Conservation (phyloP, 2,797 vertebrate genomes). For the Dermochelys coriacea region DNA sequence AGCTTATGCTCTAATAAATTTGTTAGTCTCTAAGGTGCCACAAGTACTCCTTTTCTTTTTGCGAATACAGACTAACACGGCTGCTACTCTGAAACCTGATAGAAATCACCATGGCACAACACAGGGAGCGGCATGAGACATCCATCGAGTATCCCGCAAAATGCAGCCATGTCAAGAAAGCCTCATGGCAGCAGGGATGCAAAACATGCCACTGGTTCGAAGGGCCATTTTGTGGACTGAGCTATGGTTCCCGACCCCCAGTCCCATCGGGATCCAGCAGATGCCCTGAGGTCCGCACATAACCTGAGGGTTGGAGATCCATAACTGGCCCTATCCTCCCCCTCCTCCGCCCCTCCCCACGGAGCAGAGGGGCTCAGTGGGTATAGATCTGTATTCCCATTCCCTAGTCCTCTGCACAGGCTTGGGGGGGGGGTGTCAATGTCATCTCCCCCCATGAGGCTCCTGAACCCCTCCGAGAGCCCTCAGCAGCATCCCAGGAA, state of each 20-base stretch:
- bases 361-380: too few relatives aligned
- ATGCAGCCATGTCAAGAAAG: not conserved
- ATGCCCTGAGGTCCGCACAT: not conserved
- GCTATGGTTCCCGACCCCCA: not conserved
- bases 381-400: not conserved
- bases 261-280: not conserved
- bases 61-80: too few relatives aligned
- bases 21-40: too few relatives aligned
- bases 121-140: not conserved
- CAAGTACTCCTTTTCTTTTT: too few relatives aligned
- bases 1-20: too few relatives aligned
- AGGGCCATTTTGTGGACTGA: not conserved
- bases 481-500: not conserved
- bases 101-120: not conserved
- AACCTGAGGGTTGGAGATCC: not conserved
- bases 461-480: not conserved
- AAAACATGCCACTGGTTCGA: not conserved
- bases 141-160: not conserved
- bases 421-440: not conserved
- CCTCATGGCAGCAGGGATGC: too few relatives aligned
- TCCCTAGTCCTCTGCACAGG: not conserved
- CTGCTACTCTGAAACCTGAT: too few relatives aligned
- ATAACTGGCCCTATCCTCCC: not conserved
- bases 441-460: not conserved
- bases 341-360: too few relatives aligned